Base-by-base conservation (phyloP, 2,888 invertebrate genomes). In the Leptopilina syphax region DNA sequence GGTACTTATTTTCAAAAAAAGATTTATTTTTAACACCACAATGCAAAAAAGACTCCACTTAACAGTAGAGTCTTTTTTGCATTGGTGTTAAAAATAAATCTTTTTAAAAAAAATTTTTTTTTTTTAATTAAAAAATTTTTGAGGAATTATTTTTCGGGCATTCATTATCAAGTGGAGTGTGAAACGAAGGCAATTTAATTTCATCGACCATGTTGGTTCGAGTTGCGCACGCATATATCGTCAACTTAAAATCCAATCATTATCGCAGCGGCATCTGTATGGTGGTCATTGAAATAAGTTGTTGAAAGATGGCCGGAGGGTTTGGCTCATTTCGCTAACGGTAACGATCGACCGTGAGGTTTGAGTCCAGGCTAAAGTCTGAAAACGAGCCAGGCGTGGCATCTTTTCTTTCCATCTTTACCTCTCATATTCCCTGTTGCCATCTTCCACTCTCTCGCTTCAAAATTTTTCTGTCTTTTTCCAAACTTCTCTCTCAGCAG, bases 201-300 rank as follows among this genome's bases (percentile, higher is more conserved):
- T 80, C 65, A 81, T 82, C 83, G 78, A 79, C 80, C 83, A 79
- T 80, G 76, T 81, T 84, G 77, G 76, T 78, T 78, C 65, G 54
- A 77, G 79, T 73, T 82, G 83, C 85, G 85, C 83, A 85, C 84
- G 84, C 82, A 84, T 78, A 77, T 68, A 68, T 13, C 63, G 10
- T 27, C n/a, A 18, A 34, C 34, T 65, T 34, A 76, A 85, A 85
- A 86, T 82, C 81, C 89, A 88, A 90, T 89, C 88, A 90, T 91
- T 91, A 91, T 89, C 88, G 87, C 91, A 92, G 92, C 92, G 92
- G 86, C 92, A 92, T 92, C 92, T 92, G 90, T 90, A 90, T 89
- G 89, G 84, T 87, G 89, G 89, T 89, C 90, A 91, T 91, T 88
- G 92, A 92, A 92, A 92, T 91, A 91, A 89, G 88, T 90, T 89